Percentiles rank a stretch among this genome's conserved stretches.
Evolutionary conservation across 2,888 invertebrate species (phyloP).

Genomic region (Cheilosia scutellata): DNA sequence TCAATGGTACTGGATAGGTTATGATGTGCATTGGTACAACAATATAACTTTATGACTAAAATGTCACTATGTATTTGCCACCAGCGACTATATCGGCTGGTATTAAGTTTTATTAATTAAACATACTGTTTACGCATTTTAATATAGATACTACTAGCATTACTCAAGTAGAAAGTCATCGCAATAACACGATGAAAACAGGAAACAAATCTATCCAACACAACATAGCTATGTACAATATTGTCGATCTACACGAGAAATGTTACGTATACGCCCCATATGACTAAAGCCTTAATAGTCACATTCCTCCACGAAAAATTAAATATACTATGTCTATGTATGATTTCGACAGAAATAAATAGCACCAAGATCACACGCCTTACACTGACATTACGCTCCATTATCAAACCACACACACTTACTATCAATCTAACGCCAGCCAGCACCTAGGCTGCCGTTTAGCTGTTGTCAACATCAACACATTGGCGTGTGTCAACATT

Average conservation of each 20-base stretch:
- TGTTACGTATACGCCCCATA: slow-evolving; percentile 58
- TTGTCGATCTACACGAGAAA: slow-evolving; percentile 23
- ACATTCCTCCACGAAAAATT: neutral
- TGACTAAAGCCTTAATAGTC: slow-evolving; percentile 25
- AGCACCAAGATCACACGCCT: slow-evolving; percentile 68
- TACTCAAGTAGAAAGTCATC: slow-evolving; percentile 39
- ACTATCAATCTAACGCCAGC: slow-evolving; percentile 66
- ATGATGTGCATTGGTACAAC: too few species aligned
- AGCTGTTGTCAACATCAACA: slow-evolving; percentile 51
- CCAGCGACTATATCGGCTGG: too few species aligned
- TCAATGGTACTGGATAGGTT: too few species aligned
- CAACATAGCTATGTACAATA: neutral
- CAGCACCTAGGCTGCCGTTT: slow-evolving; percentile 13
- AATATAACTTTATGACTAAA: too few species aligned
- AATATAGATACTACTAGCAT: slow-evolving; percentile 33
- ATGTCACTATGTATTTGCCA: too few species aligned
- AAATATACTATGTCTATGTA: slow-evolving; percentile 5
- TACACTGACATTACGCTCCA: slow-evolving; percentile 50
- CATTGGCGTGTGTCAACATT: slow-evolving; percentile 69
- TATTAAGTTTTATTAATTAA: too few species aligned
- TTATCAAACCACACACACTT: slow-evolving; percentile 60
- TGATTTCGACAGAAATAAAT: slow-evolving; percentile 51
- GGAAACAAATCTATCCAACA: slow-evolving; percentile 38
- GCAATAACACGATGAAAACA: slow-evolving; percentile 18
- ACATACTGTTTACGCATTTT: neutral